Evolutionary conservation across 2,113 vertebrate genomes (phyloP), one percentile per base, ranked within the genome.

Genomic region (Callipepla squamata): DNA sequence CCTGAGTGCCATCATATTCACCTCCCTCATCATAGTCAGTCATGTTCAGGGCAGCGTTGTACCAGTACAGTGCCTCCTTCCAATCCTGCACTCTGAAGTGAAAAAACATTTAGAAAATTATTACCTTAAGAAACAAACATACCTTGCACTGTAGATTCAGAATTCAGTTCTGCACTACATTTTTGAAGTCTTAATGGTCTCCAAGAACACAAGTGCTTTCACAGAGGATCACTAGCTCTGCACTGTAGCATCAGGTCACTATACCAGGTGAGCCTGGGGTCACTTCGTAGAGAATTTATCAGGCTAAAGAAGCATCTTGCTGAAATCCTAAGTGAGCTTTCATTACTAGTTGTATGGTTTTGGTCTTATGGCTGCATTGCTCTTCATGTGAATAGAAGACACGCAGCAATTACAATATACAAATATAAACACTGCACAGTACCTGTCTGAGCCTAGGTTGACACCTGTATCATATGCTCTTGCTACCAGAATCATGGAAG

Each of bases 21-120:
- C 99, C 99, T 1, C 99, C 99, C 76, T 99, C 99, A 1, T 99
- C 99, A 1, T 97, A 98, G 89, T 99, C 99, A 0, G 97, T 98
- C 96, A 98, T 99, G 96, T 98, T 98, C 70, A 99, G 94, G 0
- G 96, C 98, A 0, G 96, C 96, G 17, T 97, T 96, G 77, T 99
- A 99, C 99, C 99, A 99, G 91, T 89, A 96, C 48, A 99, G 85
- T 0, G 99, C 99, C 80, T 99, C 98, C 13, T 92, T 87, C 99
- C 99, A 99, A 93, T 99, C 97, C 93, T 58, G 98, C 59, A 83
- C 94, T 92, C 99, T 99, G 76, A 38, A 78, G 28, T 36, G 10
- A 75, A 67, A 85, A 74, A 83, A 3, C 38, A 12, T 12, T 28
- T 66, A 78, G 13, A 78, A 75, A 59, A 87, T 9, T 3, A 30